Evolutionary conservation across 2,888 invertebrate species (phyloP).

Genomic region (Amblyjoppa fuscipennis): DNA sequence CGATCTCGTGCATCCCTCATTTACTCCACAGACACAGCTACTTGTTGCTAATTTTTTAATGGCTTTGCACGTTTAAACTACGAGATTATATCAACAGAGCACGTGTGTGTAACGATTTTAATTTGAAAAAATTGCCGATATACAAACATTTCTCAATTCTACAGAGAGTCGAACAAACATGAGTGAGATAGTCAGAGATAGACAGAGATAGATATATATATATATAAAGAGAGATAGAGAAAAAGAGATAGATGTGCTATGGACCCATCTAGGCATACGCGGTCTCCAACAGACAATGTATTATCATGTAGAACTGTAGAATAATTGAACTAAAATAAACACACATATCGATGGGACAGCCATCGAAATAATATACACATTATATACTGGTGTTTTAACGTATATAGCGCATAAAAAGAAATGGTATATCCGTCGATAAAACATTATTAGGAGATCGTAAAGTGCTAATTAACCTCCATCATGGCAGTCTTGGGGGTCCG

Average conservation of each 20-base stretch:
- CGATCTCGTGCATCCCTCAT: background rate
- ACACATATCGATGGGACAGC: slow-evolving; percentile 40
- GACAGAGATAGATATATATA: slow-evolving; percentile 44
- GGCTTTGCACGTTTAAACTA: slow-evolving; percentile 8
- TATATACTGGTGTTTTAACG: slow-evolving; percentile 39
- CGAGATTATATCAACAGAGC: background rate
- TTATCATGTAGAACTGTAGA: slow-evolving; percentile 40
- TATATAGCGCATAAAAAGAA: slow-evolving; percentile 52
- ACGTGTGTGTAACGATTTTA: background rate
- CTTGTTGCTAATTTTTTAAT: background rate
- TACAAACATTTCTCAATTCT: background rate
- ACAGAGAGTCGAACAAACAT: background rate
- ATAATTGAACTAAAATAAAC: slow-evolving; percentile 20
- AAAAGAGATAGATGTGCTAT: slow-evolving; percentile 52
- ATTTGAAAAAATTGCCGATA: background rate
- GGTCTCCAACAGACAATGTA: slow-evolving; percentile 52
- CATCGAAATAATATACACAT: slow-evolving; percentile 50
- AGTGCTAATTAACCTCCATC: background rate
- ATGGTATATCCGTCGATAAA: slow-evolving; percentile 31
- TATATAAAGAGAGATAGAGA: slow-evolving; percentile 59
- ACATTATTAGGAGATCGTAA: background rate
- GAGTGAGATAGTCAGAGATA: slow-evolving; percentile 59
- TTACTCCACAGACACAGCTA: slow-evolving; percentile 2
- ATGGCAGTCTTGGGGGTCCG: background rate
- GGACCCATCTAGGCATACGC: slow-evolving; percentile 65